These are phyloP conservation scores for Plemyria rubiginata DNA, from an alignment of 2,888 invertebrate genomes.

Conservation along the genomic window DNA sequence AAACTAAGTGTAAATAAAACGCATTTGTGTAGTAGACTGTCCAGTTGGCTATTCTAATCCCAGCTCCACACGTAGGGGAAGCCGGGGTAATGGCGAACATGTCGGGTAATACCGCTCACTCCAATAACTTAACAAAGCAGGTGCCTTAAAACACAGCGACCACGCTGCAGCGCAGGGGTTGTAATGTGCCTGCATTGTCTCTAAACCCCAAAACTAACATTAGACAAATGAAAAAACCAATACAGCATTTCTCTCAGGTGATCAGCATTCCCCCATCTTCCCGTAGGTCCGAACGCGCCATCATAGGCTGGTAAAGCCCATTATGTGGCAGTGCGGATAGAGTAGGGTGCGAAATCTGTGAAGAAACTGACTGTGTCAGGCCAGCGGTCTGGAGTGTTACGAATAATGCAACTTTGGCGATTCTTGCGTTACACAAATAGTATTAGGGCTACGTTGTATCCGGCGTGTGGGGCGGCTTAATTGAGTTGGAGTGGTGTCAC, in stretches of 20 bases:
- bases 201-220: too few species aligned
- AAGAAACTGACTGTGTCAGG: background rate
- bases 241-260: too few species aligned
- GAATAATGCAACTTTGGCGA: background rate
- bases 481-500: background rate
- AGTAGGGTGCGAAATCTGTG: background rate
- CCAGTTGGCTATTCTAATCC: conserved; percentile 18
- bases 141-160: too few species aligned
- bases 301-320: too few species aligned
- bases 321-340: too few species aligned
- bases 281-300: background rate
- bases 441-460: background rate
- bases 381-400: background rate
- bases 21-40: conserved; percentile 29
- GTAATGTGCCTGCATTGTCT: too few species aligned
- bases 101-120: too few species aligned
- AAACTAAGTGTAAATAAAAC: conserved; percentile 36
- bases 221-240: too few species aligned
- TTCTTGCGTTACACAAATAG: background rate
- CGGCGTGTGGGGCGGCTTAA: background rate
- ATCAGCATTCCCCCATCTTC: too few species aligned
- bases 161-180: too few species aligned
- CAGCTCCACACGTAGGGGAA: background rate
- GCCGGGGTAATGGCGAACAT: too few species aligned
- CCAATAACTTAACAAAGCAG: too few species aligned